Percentiles rank a stretch among this genome's conserved stretches.
Conservation (phyloP, 1,140 invertebrate genomes). For the Antheraea mylitta region DNA sequence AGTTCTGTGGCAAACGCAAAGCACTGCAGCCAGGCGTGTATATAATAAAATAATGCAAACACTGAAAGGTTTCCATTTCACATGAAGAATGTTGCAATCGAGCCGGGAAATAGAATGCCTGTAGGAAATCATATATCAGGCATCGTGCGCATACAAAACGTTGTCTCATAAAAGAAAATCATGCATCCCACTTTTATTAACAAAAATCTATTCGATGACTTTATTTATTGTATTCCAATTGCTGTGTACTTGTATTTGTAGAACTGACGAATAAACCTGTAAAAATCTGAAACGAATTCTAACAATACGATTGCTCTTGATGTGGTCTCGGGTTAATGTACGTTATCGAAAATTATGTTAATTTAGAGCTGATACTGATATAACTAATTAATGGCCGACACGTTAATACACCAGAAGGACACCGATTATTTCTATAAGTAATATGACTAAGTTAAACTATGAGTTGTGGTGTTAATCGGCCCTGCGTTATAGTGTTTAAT, state of each 20-base stretch:
- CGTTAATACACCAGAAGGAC: slow-evolving; percentile 69
- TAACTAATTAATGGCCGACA: slow-evolving; percentile 59
- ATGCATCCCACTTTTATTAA: slow-evolving; percentile 27
- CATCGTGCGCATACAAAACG: slow-evolving; percentile 44
- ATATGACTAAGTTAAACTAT: slow-evolving; percentile 45
- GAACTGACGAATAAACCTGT: slow-evolving; percentile 48
- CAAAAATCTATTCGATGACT: slow-evolving; percentile 10
- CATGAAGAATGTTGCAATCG: neutral
- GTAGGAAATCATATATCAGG: slow-evolving; percentile 7
- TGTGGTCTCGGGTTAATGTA: slow-evolving; percentile 74
- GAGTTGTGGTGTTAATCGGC: slow-evolving; percentile 55
- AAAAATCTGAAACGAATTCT: slow-evolving; percentile 56
- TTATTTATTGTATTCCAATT: neutral
- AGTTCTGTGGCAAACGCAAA: slow-evolving; percentile 65
- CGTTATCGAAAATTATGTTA: slow-evolving; percentile 68
- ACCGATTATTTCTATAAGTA: slow-evolving; percentile 52
- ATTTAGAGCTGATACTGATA: slow-evolving; percentile 64
- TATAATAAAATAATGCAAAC: slow-evolving; percentile 13
- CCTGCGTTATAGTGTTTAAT: slow-evolving; percentile 45
- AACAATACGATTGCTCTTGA: slow-evolving; percentile 56
- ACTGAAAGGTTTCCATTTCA: neutral
- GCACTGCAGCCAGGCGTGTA: slow-evolving; percentile 72
- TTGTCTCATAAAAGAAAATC: slow-evolving; percentile 19
- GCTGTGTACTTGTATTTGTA: neutral
- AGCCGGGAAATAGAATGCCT: slow-evolving; percentile 12